Base-by-base conservation (phyloP, 2,888 invertebrate genomes). In the Griposia aprilina region DNA sequence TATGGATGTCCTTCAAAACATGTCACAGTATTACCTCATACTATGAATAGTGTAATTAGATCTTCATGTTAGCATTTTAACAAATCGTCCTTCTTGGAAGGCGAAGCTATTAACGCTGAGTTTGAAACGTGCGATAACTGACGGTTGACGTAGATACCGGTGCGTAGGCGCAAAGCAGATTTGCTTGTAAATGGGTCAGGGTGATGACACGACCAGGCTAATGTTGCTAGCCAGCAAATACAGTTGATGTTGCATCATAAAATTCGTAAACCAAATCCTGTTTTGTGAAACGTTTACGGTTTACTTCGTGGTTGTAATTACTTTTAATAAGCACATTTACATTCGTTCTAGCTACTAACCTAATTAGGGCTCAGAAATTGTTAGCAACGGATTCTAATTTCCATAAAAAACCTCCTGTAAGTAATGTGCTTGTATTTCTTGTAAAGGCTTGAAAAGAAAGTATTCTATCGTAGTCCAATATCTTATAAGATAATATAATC, bases 131-230 rank as follows among this genome's bases (percentile, higher is more conserved):
- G 81, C 90, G 90, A 92, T 91, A 91, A 90, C 86, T 90, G 89
- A 81, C 87, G 89, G 88, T 91, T 93, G 93, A 94, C 93, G 93
- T 89, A 91, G 91, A 91, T 89, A 88, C 86, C 76, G 87, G 80
- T 93, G 94, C 94, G 96, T 95, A 91, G 95, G 96, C 93, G 95
- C 94, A 94, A 89, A 88, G 89, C 93, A 90, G 93, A 94, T 95
- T 94, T 94, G 78, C 91, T 93, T 91, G 90, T 90, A 95, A 94
- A 96, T 95, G 90, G 96, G 96, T 95, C 96, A 96, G 92, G 96
- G 96, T 91, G 91, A 90, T 90, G 89, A 90, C 89, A 85, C 89
- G 91, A 90, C 88, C 88, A 87, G 88, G 81, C 86, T 81, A 82
- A 89, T 84, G 87, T 88, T 89, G 78, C 87, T 78, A 88, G 82